Base-by-base conservation (phyloP, 2,113 vertebrate genomes). In the Anser cygnoides region DNA sequence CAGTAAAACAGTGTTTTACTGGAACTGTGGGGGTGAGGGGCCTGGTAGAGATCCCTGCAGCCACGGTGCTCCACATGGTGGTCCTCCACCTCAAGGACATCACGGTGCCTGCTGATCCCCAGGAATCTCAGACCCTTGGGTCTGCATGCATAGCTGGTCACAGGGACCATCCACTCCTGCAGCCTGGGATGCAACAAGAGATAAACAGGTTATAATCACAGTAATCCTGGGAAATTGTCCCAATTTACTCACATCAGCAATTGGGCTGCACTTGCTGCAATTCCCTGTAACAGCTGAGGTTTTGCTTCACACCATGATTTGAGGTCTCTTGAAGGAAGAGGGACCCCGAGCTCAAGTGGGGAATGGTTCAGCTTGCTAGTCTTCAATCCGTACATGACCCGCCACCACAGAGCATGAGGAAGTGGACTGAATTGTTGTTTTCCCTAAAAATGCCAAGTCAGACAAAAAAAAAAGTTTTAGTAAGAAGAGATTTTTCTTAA, bases 321-420 rank as follows among this genome's bases (percentile, higher is more conserved):
- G 89, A 86, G 54, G n/a, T 79, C 41, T 68, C 63, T 52, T 55
- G 71, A 72, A 62, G 71, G 22, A 87, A 89, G 55, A 70, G 16
- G 75, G 61, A 83, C 67, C 54, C 29, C 25, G 17, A 76, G 35
- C 37, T 58, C 71, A 78, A n/a, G 6, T 58, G 57, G 80, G 39
- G 33, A 58, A 61, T 5, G 22, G 35, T 80, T 50, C 2, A 5
- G 41, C 82, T 77, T 43, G 29, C 18, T 74, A 44, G 31, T 35
- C 52, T 77, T 46, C 70, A 25, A 65, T 78, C 54, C 72, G 33
- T 55, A 37, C 37, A 26, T 1, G 5, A 22, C 21, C 55, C n/a
- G 17, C 29, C 0, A 2, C 49, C 14, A 20, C 0, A 0, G 2
- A 7, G 72, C 50, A 61, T 0, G 0, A 66, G 77, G 55, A 71